Conservation (phyloP, 2,888 invertebrate species). For the Bhutanitis thaidina region DNA sequence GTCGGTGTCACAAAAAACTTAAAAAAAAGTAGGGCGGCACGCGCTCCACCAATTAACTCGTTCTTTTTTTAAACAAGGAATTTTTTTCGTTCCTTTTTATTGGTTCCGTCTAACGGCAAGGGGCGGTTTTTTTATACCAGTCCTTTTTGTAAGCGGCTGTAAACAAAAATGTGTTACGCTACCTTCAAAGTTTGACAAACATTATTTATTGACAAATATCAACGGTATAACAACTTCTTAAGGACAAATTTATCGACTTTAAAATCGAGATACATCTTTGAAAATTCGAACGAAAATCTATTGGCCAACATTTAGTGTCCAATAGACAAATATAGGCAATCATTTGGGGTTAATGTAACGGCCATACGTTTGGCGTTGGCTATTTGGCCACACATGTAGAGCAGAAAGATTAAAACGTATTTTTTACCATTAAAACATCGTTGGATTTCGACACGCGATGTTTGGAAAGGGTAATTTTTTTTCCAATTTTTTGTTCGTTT, state of each 20-base stretch:
- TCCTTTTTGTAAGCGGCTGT: constrained; percentile 38
- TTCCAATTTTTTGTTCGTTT: constrained; percentile 32
- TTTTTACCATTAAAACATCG: constrained; percentile 48
- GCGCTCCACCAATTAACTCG: constrained; percentile 66
- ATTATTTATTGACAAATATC: neutral
- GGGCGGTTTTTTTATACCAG: constrained; percentile 61
- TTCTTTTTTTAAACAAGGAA: constrained; percentile 54
- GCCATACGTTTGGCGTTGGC: neutral
- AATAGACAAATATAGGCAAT: too few species aligned
- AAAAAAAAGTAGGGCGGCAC: constrained; percentile 65
- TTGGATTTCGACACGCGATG: constrained; percentile 62
- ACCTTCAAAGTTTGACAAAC: constrained; percentile 1
- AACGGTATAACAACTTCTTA: neutral
- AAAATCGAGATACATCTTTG: too few species aligned
- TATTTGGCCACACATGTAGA: neutral
- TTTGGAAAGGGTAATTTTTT: constrained; percentile 48
- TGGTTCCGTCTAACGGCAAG: constrained; percentile 52
- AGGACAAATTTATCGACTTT: too few species aligned
- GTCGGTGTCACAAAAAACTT: constrained; percentile 36
- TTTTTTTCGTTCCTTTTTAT: constrained; percentile 62
- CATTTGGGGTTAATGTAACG: neutral
- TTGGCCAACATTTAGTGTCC: too few species aligned
- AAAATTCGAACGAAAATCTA: too few species aligned
- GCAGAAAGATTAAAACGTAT: constrained; percentile 50
- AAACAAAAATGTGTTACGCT: constrained; percentile 37